A percentile compares a stretch with the other conserved stretches of the same genome.
These are phyloP conservation scores for Pocillopora damicornis DNA, from an alignment of 64 coral and sea anemone species.

Conservation along the genomic window DNA sequence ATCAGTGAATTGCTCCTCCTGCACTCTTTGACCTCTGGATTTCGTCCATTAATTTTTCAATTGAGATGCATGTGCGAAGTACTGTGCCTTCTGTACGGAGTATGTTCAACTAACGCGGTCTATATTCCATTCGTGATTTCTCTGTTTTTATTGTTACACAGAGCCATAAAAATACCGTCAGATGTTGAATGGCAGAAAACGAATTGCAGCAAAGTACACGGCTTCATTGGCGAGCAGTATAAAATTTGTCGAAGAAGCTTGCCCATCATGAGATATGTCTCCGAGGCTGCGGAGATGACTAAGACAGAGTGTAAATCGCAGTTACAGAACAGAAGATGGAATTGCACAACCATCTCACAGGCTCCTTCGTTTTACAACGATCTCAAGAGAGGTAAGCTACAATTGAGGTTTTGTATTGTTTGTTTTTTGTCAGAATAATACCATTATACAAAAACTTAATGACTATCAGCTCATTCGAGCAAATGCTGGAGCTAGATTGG, in stretches of 20 bases:
- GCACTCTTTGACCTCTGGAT: neutral
- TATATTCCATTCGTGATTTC: neutral
- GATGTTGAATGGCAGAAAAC: slow-evolving; percentile 53
- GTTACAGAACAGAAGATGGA: slow-evolving; percentile 63
- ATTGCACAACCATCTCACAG: slow-evolving; percentile 52
- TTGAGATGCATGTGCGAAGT: neutral
- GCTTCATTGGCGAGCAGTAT: slow-evolving; percentile 61
- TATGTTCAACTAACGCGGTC: neutral
- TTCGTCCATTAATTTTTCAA: neutral
- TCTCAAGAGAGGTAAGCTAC: slow-evolving; percentile 55
- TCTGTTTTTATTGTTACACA: slow-evolving; percentile 3
- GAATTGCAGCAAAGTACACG: slow-evolving; percentile 49
- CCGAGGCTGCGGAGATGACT: slow-evolving; percentile 71
- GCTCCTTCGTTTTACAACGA: slow-evolving; percentile 57
- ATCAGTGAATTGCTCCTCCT: neutral
- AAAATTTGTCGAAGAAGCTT: slow-evolving; percentile 57
- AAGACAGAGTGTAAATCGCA: slow-evolving; percentile 51
- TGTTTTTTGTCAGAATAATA: slow-evolving; percentile 6
- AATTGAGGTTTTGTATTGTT: neutral
- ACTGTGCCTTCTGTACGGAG: neutral
- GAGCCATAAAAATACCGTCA: slow-evolving; percentile 38
- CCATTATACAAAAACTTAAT: neutral
- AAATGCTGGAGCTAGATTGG: neutral
- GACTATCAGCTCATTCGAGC: neutral
- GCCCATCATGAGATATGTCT: slow-evolving; percentile 74